These are phyloP conservation scores for Hypercompe scribonia DNA, from an alignment of 2,888 invertebrate species.

Conservation along the genomic window DNA sequence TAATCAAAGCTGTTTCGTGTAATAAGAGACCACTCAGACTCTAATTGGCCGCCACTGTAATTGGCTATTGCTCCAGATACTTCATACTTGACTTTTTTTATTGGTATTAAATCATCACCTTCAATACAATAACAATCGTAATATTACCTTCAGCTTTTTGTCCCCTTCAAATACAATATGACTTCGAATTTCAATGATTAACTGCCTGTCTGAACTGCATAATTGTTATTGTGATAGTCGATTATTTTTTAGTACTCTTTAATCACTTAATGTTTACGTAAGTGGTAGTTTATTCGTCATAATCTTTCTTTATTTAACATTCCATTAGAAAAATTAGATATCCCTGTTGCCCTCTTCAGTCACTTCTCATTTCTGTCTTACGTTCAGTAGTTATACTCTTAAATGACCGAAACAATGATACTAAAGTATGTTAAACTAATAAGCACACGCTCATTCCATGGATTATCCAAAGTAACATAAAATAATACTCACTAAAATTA, in stretches of 20 bases:
- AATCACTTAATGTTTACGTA: not conserved
- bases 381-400: not conserved
- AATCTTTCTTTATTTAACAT: not conserved
- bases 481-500: conserved; percentile 81
- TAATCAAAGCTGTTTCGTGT: conserved; percentile 73
- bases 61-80: conserved; percentile 68
- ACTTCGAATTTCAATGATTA: conserved; percentile 14
- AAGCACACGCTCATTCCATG: conserved; percentile 29
- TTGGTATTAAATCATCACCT: conserved; percentile 65
- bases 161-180: conserved; percentile 1
- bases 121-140: conserved; percentile 59
- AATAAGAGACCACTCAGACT: conserved; percentile 71
- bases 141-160: conserved; percentile 28
- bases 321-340: not conserved
- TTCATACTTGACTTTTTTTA: conserved; percentile 74
- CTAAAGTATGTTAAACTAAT: conserved; percentile 29
- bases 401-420: conserved; percentile 4
- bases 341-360: no score
- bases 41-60: conserved; percentile 68
- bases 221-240: not conserved
- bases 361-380: not conserved
- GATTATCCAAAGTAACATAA: conserved; percentile 57
- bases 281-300: not conserved
- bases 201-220: not conserved
- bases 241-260: not conserved